A percentile compares a stretch with the other conserved stretches of the same genome.
These are phyloP conservation scores for Pseudomyrmex concolor DNA, from an alignment of 1,140 invertebrate species.

Conservation along the genomic window DNA sequence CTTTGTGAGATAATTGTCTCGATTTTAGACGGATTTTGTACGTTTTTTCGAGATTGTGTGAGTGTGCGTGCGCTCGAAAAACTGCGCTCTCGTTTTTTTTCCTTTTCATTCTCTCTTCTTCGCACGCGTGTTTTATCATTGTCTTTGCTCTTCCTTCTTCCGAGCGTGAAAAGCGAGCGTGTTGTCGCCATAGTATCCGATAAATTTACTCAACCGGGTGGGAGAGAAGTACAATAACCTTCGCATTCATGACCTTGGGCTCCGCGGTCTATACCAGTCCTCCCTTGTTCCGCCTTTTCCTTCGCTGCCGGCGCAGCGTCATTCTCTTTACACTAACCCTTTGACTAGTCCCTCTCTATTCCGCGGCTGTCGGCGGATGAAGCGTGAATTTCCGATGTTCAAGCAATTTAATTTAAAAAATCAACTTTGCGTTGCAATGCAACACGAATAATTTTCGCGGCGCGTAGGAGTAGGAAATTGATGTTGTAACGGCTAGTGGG, in stretches of 20 bases:
- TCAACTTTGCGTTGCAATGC: slow-evolving; percentile 52
- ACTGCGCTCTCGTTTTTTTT: neutral
- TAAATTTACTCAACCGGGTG: slow-evolving; percentile 68
- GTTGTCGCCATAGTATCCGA: slow-evolving; percentile 55
- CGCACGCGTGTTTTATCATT: slow-evolving; percentile 11
- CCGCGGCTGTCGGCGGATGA: slow-evolving; percentile 69
- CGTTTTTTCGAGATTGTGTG: too few species aligned
- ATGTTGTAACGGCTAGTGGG: too few species aligned
- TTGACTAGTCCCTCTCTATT: slow-evolving; percentile 5
- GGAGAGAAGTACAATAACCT: slow-evolving; percentile 79
- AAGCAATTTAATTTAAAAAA: slow-evolving; percentile 67
- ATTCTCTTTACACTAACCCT: slow-evolving; percentile 38
- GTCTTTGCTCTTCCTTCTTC: neutral
- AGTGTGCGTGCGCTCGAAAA: too few species aligned
- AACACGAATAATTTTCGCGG: slow-evolving; percentile 29
- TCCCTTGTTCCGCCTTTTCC: slow-evolving; percentile 37
- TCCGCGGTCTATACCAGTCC: slow-evolving; percentile 57
- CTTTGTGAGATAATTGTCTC: too few species aligned
- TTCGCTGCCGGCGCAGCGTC: slow-evolving; percentile 28
- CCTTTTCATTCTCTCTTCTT: neutral
- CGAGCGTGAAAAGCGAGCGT: slow-evolving; percentile 53
- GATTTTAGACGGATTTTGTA: too few species aligned
- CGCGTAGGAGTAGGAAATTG: neutral
- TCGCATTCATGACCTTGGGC: slow-evolving; percentile 81
- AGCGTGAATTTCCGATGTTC: slow-evolving; percentile 66